Conservation (phyloP, 2,113 vertebrate genomes). For the Eulemur macaco region DNA sequence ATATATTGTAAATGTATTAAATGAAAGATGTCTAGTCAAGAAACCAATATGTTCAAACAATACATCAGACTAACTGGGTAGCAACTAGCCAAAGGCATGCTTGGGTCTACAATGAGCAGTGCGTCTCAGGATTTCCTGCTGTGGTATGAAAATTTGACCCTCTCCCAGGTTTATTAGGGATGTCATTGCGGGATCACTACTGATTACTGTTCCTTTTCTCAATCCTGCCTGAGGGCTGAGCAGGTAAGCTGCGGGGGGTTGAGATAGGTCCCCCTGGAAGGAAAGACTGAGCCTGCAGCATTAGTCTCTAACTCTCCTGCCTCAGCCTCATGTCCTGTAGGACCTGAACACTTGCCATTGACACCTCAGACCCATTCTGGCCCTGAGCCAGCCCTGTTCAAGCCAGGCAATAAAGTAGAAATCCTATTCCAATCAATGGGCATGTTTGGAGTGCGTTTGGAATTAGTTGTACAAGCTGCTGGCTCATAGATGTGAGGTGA, state of each 20-base stretch:
- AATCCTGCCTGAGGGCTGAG: neutral
- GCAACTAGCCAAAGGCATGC: neutral
- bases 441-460: neutral
- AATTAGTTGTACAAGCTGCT: neutral
- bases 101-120: neutral
- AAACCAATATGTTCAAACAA: neutral
- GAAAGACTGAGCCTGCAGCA: neutral
- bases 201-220: neutral
- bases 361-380: neutral
- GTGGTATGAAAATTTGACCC: neutral
- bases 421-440: neutral
- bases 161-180: neutral
- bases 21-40: neutral
- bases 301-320: neutral
- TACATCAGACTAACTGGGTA: neutral
- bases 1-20: neutral
- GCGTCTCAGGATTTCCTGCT: neutral
- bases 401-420: neutral
- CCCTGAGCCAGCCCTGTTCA: neutral
- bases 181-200: neutral
- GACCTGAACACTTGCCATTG: neutral
- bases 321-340: neutral
- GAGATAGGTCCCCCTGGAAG: neutral
- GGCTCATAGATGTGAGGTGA: neutral
- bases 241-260: neutral